Evolutionary conservation across 1,140 invertebrate genomes (phyloP).

Genomic region (Stenopsyche tienmushanensis): DNA sequence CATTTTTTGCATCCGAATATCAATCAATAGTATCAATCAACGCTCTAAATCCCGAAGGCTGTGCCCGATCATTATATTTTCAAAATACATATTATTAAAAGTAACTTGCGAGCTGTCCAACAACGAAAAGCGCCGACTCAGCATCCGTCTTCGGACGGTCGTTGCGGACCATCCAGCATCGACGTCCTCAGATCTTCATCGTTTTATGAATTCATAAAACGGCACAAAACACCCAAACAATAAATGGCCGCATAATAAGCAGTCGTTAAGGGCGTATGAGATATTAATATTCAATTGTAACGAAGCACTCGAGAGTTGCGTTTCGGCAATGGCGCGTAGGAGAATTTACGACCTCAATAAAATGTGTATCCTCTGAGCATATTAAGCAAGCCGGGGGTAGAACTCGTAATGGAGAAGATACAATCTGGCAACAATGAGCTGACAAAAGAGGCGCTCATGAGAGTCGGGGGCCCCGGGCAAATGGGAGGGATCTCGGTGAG

Average conservation of each 20-base stretch:
- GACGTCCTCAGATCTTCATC: neutral
- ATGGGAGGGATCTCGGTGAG: conserved; percentile 8
- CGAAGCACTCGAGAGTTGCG: neutral
- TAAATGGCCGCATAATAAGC: neutral
- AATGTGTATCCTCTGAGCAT: conserved; percentile 32
- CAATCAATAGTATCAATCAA: too few relatives aligned
- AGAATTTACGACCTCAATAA: conserved; percentile 38
- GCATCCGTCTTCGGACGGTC: neutral
- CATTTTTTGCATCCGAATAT: too few relatives aligned
- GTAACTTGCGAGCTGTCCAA: too few relatives aligned
- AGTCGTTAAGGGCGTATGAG: neutral
- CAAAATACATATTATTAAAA: too few relatives aligned
- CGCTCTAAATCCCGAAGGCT: too few relatives aligned
- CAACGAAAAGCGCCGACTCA: too few relatives aligned
- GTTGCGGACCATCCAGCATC: neutral
- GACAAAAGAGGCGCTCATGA: conserved; percentile 7
- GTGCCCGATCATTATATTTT: too few relatives aligned
- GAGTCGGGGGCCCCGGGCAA: neutral
- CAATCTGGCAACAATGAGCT: conserved; percentile 20
- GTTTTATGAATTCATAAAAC: neutral
- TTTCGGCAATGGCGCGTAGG: neutral
- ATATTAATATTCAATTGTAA: conserved; percentile 19
- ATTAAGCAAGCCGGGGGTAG: conserved; percentile 27
- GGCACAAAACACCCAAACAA: neutral
- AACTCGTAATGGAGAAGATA: conserved; percentile 8